Conservation (phyloP, 2,888 invertebrate genomes). For the Drosophila anceps region DNA sequence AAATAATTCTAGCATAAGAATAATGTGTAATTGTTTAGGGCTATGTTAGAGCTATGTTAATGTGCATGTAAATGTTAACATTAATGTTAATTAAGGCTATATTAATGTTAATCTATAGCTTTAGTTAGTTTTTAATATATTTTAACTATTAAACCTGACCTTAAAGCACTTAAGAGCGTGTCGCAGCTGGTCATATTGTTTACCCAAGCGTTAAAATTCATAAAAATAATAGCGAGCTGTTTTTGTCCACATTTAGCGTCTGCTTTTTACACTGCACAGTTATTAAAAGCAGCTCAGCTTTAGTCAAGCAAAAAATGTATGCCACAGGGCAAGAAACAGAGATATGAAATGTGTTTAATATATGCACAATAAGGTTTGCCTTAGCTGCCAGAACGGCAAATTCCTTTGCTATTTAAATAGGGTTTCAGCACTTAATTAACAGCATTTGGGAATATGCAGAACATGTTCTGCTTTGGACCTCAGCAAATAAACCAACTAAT, state of each 20-base stretch:
- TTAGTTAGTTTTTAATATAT: not conserved
- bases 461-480: not conserved
- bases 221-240: not conserved
- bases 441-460: not conserved
- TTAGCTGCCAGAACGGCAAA: not conserved
- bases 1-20: not conserved
- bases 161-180: not conserved
- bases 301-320: not conserved
- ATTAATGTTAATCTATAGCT: not conserved
- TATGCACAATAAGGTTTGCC: not conserved
- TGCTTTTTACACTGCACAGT: not conserved
- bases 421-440: conserved; percentile 29
- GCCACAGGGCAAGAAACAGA: not conserved
- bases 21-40: too few species aligned
- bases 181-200: not conserved
- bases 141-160: not conserved
- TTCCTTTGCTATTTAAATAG: conserved; percentile 5
- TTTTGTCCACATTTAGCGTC: not conserved
- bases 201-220: conserved; percentile 8
- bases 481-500: conserved; percentile 41
- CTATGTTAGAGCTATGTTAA: not conserved
- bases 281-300: not conserved
- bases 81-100: not conserved
- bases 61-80: not conserved
- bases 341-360: not conserved